Evolutionary conservation across 2,113 vertebrate genomes (phyloP), one percentile per base, ranked within the genome.

Genomic region (Trogon melanurus): DNA sequence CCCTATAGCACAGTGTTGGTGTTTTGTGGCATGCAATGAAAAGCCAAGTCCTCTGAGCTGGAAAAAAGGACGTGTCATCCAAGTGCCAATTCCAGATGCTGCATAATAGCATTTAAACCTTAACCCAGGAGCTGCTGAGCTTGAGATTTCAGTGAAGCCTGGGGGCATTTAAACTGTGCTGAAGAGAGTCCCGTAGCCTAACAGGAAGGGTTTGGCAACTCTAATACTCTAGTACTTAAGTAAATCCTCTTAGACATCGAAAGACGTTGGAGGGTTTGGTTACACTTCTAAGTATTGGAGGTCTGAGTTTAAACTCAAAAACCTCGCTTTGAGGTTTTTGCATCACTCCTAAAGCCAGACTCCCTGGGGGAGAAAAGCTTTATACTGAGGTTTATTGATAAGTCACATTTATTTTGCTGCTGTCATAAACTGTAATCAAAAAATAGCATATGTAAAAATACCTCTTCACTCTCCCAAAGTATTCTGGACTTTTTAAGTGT

Each of bases 141-240:
- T 57, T 18, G 17, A 21, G 2, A 41, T 41, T 41, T 41, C 13
- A 32, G 25, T 17, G 11, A 0, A n/a, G 9, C 20, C 36, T 74
- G n/a, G 21, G 36, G 5, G 4, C 16, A 10, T 22, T 45, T 48
- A 25, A 72, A 36, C 7, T 34, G 22, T 19, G 26, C 64, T 86
- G n/a, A 11, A 38, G 38, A 44, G 1, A 17, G 14, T 32, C 34
- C 21, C 45, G 50, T 23, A 73, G 20, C 25, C 22, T 48, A 23
- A 3, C 3, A 61, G 13, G 20, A 62, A 48, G 13, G 18, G 23
- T 8, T 7, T 44, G 57, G 19, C 11, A 71, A 3, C 13, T n/a
- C 13, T 27, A 6, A 16, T 10, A 5, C 5, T 58, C 45, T n/a
- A 53, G 5, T 13, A 48, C 2, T 2, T 2, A 10, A 56, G 4